These are phyloP conservation scores for Ceratitis capitata DNA, from an alignment of 1,140 invertebrate species.

Conservation along the genomic window DNA sequence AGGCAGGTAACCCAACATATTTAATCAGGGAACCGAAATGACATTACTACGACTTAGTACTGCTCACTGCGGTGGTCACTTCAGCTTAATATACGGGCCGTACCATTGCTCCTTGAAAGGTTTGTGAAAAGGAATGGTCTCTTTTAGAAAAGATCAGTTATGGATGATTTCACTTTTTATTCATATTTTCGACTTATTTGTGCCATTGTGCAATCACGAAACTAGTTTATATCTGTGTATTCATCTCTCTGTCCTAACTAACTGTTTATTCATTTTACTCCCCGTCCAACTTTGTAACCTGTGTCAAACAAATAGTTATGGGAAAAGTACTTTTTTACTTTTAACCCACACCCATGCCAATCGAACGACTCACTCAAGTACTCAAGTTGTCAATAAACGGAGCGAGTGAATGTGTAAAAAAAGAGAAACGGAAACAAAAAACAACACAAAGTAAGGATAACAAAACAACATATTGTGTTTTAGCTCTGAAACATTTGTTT, in stretches of 20 bases:
- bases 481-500: constrained; percentile 15
- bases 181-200: background rate
- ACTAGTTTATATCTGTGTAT: no score
- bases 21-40: no score
- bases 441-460: background rate
- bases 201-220: background rate
- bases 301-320: constrained; percentile 24
- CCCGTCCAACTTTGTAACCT: background rate
- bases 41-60: background rate
- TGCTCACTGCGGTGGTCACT: background rate
- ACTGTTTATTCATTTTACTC: background rate
- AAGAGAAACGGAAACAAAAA: background rate
- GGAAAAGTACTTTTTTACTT: background rate
- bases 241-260: background rate
- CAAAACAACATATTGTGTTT: background rate
- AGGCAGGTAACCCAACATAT: no score
- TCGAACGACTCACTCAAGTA: constrained; percentile 32
- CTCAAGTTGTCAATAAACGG: constrained; percentile 38
- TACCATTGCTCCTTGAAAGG: background rate
- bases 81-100: no score
- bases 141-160: background rate
- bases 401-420: no score
- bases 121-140: background rate
- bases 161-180: no score
- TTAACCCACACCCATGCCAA: background rate